Evolutionary conservation across 2,113 vertebrate genomes (phyloP), one percentile per base, ranked within the genome.

Genomic region (Phoenicopterus ruber): DNA sequence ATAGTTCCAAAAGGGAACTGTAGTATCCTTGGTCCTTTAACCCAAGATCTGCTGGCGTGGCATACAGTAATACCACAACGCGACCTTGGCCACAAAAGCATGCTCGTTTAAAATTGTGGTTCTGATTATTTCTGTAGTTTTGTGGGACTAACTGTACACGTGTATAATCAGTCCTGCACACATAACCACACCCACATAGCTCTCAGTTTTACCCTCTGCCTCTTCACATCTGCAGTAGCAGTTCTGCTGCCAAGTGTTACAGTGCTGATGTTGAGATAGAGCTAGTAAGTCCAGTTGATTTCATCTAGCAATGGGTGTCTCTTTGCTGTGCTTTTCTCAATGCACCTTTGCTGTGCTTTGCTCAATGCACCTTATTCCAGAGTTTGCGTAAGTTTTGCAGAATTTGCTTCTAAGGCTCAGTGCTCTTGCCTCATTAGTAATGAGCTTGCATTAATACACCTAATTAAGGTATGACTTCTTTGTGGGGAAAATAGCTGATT

Each of bases 181-280:
- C 12, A 5, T 49, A 72, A 21, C 55, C 0, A 0, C 34, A 38
- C 55, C 44, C 7, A 7, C 4, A 7, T 1, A 34, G 31, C 82
- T 86, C 44, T 83, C 61, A 8, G 22, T 62, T 86, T 18, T 28
- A 69, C 34, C 20, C 31, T 57, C 70, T 3, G 2, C 42, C 61
- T 82, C 11, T 3, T 82, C 77, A 71, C 22, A 24, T 57, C 14
- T 55, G 46, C 62, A 58, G 36, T 28, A 81, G 89, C 69, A 86
- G 21, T 47, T 85, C n/a, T 83, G 19, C 59, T 95, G 57, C 73
- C 66, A 89, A 11, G 36, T 29, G 17, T 73, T 69, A 38, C 17
- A 32, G 22, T 20, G 47, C 34, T 82, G 89, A 74, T 91, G 26
- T 26, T 31, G 50, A 86, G 86, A 71, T 2, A 73, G n/a, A 82